These are phyloP conservation scores for Oconnorella tubifera DNA, from an alignment of 2,888 invertebrate genomes.

Conservation along the genomic window DNA sequence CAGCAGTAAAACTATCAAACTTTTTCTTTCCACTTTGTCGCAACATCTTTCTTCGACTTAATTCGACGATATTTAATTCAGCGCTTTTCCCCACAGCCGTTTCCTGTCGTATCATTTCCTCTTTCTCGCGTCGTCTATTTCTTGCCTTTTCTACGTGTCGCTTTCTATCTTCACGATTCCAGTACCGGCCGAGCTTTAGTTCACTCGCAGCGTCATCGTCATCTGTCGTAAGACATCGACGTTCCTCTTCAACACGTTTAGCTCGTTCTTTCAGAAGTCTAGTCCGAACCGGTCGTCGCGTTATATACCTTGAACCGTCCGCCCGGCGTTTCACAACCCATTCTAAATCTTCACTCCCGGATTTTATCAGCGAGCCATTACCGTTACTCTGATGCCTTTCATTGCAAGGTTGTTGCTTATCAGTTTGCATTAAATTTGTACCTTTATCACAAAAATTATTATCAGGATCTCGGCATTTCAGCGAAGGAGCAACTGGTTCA, in stretches of 20 bases:
- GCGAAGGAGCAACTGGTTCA: background rate
- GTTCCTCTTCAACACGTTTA: conserved; percentile 64
- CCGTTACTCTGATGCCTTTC: background rate
- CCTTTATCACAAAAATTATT: background rate
- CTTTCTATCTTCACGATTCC: conserved; percentile 73
- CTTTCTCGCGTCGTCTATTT: conserved; percentile 61
- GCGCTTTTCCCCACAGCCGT: conserved; percentile 42
- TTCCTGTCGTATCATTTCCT: conserved; percentile 44
- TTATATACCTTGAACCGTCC: conserved; percentile 73
- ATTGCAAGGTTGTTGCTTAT: background rate
- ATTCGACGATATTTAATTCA: conserved; percentile 55
- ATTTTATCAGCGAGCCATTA: background rate
- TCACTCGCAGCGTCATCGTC: conserved; percentile 77
- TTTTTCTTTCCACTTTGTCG: conserved; percentile 60
- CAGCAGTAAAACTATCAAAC: conserved; percentile 62
- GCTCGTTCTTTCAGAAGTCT: conserved; percentile 68
- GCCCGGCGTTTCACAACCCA: conserved; percentile 75
- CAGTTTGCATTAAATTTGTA: background rate
- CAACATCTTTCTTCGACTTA: conserved; percentile 62
- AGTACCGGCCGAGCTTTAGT: conserved; percentile 71
- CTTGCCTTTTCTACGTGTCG: conserved; percentile 69
- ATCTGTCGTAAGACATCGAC: conserved; percentile 68
- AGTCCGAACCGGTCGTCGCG: conserved; percentile 68
- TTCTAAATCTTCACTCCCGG: conserved; percentile 48
- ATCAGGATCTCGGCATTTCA: background rate